Evolutionary conservation across 2,888 invertebrate genomes (phyloP), one percentile per base, ranked within the genome.

Genomic region (Orthosia gothica): DNA sequence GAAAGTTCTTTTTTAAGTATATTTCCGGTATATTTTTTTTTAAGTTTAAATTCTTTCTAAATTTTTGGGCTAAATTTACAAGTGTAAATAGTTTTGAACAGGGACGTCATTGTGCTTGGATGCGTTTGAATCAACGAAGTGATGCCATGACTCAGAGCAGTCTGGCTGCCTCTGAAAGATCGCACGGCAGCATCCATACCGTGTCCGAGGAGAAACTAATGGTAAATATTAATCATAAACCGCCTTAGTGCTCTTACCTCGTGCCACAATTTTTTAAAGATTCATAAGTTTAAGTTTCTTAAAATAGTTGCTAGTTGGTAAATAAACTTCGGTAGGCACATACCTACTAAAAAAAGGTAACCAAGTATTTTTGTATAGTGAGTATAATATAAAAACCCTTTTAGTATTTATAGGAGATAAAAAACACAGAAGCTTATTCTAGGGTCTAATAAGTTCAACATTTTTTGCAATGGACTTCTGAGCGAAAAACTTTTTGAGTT

Each of bases 121-220:
- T 82, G 81, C 71, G 74, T 71, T 76, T 76, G 67, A 71, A 73
- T 75, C 76, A 70, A 81, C 63, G 87, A 86, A 92, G 92, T 87
- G 85, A 93, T 92, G 94, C 92, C 89, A 96, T 96, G 96, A 96
- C 95, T 90, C 96, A 95, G 89, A 95, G 93, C 88, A 95, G 87
- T 79, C 74, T 91, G 76, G 87, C 89, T 59, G 91, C 91, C 77
- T 91, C 93, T 76, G 95, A 95, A 67, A 95, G 92, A 88, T 92
- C 94, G 83, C 92, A 92, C 81, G 92, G 92, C 69, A 92, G 92
- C 81, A 91, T 91, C 79, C 93, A 94, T 76, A 93, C 94, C 66
- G 92, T 95, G 86, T 95, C 95, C 70, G 96, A 96, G 83, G 96
- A 96, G 87, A 96, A 96, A 86, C 88, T 96, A 74, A 94, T 96